Conservation (phyloP, 2,797 vertebrate genomes). For the Syngnathus acus region DNA sequence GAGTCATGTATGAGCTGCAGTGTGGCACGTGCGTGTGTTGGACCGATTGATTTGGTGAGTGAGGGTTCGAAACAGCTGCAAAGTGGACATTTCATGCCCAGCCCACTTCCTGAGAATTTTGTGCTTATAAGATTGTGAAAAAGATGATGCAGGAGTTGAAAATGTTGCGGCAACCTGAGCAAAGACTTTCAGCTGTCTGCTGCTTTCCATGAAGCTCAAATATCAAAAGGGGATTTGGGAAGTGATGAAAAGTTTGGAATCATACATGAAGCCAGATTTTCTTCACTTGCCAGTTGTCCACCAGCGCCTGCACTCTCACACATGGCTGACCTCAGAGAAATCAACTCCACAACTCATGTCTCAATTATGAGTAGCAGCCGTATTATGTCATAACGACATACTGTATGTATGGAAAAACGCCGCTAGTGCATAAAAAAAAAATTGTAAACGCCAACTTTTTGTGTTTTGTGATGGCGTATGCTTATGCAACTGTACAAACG, state of each 20-base stretch:
- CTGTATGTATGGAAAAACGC: neutral
- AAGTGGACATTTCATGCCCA: neutral
- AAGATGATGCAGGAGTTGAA: neutral
- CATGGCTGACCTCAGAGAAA: neutral
- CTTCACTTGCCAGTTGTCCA: neutral
- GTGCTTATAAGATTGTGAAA: neutral
- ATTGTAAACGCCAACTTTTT: neutral
- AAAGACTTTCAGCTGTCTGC: neutral
- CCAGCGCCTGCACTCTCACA: neutral
- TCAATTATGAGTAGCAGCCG: neutral
- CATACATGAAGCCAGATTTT: neutral
- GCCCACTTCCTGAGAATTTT: neutral
- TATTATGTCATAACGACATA: neutral
- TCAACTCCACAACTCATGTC: neutral
- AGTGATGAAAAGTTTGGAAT: conserved; percentile 3
- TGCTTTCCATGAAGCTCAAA: neutral
- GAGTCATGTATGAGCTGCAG: neutral
- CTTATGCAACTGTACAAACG: too few species aligned
- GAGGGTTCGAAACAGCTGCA: conserved; percentile 3
- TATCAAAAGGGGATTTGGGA: conserved; percentile 1
- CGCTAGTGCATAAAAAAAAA: neutral
- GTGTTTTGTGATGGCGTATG: too few species aligned
- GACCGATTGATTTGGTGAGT: neutral
- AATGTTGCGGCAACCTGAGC: neutral
- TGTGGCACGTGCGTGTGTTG: neutral